Evolutionary conservation across 2,888 invertebrate genomes (phyloP).

Genomic region (Xanthorhoe designata): DNA sequence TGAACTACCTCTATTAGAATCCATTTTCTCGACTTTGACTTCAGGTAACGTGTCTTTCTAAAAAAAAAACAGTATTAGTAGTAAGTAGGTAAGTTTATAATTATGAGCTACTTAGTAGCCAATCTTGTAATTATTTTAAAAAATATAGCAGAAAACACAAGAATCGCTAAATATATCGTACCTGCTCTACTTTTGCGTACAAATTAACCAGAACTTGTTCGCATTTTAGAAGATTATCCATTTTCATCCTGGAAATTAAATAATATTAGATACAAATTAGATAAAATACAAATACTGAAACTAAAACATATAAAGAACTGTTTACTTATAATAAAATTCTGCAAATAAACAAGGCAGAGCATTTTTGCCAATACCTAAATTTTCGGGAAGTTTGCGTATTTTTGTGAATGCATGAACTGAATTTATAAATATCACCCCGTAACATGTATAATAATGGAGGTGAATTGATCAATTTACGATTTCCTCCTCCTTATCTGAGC

Average conservation of each 20-base stretch:
- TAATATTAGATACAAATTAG: not conserved
- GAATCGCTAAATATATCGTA: conserved; percentile 25
- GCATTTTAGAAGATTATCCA: conserved; percentile 88
- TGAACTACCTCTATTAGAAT: conserved; percentile 47
- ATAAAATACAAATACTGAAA: not conserved
- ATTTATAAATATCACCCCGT: too few species aligned
- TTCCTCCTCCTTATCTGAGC: too few species aligned
- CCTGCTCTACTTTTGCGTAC: conserved; percentile 88
- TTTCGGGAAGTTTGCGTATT: too few species aligned
- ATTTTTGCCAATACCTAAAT: too few species aligned
- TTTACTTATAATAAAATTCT: too few species aligned
- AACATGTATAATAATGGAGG: too few species aligned
- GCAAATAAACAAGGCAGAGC: not conserved
- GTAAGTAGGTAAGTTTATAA: too few species aligned
- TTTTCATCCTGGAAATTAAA: conserved; percentile 85
- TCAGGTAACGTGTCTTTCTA: conserved; percentile 64
- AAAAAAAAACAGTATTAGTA: conserved; percentile 42
- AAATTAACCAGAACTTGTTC: conserved; percentile 89
- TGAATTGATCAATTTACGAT: too few species aligned
- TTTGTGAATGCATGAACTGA: too few species aligned
- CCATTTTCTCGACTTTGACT: conserved; percentile 41
- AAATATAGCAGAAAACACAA: not conserved
- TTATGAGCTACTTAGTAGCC: too few species aligned
- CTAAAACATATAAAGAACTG: too few species aligned
- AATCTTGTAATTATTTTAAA: not conserved